Percentiles rank a stretch among this genome's conserved stretches.
Evolutionary conservation across 2,888 invertebrate genomes (phyloP).

Genomic region (Cylloceria caligata): DNA sequence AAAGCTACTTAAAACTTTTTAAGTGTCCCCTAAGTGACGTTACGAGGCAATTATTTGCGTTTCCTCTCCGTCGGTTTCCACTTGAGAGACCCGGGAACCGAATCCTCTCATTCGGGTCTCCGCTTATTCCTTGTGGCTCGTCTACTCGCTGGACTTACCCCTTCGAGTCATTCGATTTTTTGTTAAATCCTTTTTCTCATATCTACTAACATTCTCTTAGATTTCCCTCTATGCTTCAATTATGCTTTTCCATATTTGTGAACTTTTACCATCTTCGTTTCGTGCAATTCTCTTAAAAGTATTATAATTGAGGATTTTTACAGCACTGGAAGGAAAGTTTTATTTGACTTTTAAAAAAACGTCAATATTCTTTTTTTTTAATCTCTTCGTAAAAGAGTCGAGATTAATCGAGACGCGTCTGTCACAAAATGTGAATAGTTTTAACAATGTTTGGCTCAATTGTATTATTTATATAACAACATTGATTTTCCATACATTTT

Average conservation of each 20-base stretch:
- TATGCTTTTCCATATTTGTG: background rate
- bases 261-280: background rate
- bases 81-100: conserved; percentile 65
- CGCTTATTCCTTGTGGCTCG: conserved; percentile 62
- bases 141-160: conserved; percentile 31
- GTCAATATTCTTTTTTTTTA: background rate
- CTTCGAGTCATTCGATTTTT: conserved; percentile 7
- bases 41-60: conserved; percentile 80
- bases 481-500: background rate
- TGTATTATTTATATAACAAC: background rate
- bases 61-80: conserved; percentile 73
- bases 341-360: background rate
- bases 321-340: background rate
- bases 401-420: too few species aligned
- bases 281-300: background rate
- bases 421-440: background rate
- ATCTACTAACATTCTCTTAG: background rate
- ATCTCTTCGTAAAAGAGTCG: too few species aligned
- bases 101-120: conserved; percentile 64
- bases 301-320: background rate
- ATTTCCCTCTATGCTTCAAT: background rate
- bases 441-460: background rate
- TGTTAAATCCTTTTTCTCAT: background rate
- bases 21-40: conserved; percentile 80
- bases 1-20: conserved; percentile 81